Conservation (phyloP, 2,113 vertebrate species). For the Nothobranchius kuhntae region DNA sequence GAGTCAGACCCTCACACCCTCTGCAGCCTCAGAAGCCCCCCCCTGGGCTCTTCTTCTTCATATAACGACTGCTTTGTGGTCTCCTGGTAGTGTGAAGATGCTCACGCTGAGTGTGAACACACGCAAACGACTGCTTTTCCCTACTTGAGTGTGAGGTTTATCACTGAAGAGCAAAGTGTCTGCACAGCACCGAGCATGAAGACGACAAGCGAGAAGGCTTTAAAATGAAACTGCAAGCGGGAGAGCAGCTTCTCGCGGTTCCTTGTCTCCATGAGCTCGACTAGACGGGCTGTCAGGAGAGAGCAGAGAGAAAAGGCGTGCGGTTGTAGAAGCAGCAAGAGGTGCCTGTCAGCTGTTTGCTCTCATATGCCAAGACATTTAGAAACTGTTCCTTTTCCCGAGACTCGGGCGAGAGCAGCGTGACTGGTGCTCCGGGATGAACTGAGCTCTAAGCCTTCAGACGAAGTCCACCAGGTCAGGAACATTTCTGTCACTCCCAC, state of each 20-base stretch:
- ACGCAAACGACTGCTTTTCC: not conserved
- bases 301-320: not conserved
- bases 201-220: not conserved
- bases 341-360: slow-evolving; percentile 11
- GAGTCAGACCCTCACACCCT: slow-evolving; percentile 19
- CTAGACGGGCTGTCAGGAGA: slow-evolving; percentile 6
- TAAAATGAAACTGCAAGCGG: not conserved
- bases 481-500: not conserved
- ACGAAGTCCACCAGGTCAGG: not conserved
- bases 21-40: slow-evolving; percentile 14
- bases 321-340: slow-evolving; percentile 8
- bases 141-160: not conserved
- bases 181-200: not conserved
- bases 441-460: not conserved
- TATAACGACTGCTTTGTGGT: slow-evolving; percentile 20
- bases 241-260: not conserved
- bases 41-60: not conserved
- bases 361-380: not conserved
- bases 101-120: not conserved
- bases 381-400: not conserved
- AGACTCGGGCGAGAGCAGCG: no score
- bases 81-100: not conserved
- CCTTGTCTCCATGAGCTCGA: not conserved
- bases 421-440: not conserved
- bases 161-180: not conserved